Evolutionary conservation across 2,888 invertebrate species (phyloP).

Genomic region (Ennomos fuscantarius): DNA sequence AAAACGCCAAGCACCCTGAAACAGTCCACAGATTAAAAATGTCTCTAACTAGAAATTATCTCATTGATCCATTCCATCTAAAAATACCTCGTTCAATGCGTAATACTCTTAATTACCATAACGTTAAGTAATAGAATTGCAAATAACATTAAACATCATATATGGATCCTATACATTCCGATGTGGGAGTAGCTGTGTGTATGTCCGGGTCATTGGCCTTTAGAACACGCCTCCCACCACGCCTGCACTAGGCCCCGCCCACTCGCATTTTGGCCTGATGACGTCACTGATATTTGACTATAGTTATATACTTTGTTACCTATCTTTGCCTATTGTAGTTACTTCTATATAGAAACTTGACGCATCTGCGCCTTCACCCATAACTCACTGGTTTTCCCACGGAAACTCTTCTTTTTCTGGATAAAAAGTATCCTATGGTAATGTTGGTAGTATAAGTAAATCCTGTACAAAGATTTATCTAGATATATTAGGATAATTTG

Average conservation of each 20-base stretch:
- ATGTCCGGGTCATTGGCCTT: conserved; percentile 63
- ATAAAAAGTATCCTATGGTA: too few relatives aligned
- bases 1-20: too few relatives aligned
- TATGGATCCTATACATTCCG: conserved; percentile 35
- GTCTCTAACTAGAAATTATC: too few relatives aligned
- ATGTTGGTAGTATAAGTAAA: too few relatives aligned
- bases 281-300: conserved; percentile 40
- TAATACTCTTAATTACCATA: conserved; percentile 36
- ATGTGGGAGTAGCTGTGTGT: conserved; percentile 41
- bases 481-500: too few relatives aligned
- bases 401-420: too few relatives aligned
- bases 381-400: too few relatives aligned
- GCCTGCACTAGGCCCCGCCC: conserved; percentile 68
- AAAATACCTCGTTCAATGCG: conserved; percentile 31
- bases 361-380: too few relatives aligned
- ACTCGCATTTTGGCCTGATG: conserved; percentile 50
- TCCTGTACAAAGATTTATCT: too few relatives aligned
- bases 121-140: conserved; percentile 67
- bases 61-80: conserved; percentile 15
- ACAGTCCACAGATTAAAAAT: too few relatives aligned
- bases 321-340: background rate
- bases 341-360: conserved; percentile 18
- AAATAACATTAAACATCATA: conserved; percentile 62
- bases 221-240: conserved; percentile 67
- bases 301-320: conserved; percentile 8